Evolutionary conservation across 1,140 invertebrate genomes (phyloP).

Genomic region (Macrobrachium rosenbergii): DNA sequence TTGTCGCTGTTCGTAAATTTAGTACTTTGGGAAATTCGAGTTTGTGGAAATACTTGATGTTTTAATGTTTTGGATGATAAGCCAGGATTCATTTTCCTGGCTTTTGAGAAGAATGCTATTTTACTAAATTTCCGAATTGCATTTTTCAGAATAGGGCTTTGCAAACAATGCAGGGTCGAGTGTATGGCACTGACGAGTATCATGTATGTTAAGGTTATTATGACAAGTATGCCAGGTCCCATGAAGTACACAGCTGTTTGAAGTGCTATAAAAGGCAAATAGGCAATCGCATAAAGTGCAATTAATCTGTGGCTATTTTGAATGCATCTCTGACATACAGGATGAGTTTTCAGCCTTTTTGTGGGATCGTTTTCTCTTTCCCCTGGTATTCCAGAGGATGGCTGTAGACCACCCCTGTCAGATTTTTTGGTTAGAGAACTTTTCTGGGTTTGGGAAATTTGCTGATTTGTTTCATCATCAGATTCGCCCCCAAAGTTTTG

Average conservation of each 20-base stretch:
- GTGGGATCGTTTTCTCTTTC: not conserved
- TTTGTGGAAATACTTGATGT: no score
- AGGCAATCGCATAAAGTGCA: not conserved
- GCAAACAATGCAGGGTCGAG: not conserved
- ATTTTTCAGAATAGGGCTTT: constrained; percentile 14
- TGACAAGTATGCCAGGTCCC: not conserved
- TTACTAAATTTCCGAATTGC: constrained; percentile 16
- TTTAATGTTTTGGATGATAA: not conserved
- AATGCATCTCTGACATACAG: not conserved
- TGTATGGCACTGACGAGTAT: not conserved
- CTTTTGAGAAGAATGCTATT: not conserved
- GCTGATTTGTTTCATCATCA: no score
- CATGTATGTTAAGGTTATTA: not conserved
- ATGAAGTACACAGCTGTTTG: not conserved
- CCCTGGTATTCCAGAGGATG: not conserved
- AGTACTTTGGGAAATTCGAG: no score
- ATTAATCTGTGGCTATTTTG: not conserved
- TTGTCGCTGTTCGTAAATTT: no score
- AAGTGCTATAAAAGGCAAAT: not conserved
- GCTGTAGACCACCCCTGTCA: not conserved
- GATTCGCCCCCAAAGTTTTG: no score
- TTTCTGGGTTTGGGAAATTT: no score
- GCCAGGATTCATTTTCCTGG: not conserved
- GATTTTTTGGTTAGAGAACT: not conserved
- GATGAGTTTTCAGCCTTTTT: not conserved